Evolutionary conservation across 2,888 invertebrate species (phyloP).

Genomic region (Dione juno): DNA sequence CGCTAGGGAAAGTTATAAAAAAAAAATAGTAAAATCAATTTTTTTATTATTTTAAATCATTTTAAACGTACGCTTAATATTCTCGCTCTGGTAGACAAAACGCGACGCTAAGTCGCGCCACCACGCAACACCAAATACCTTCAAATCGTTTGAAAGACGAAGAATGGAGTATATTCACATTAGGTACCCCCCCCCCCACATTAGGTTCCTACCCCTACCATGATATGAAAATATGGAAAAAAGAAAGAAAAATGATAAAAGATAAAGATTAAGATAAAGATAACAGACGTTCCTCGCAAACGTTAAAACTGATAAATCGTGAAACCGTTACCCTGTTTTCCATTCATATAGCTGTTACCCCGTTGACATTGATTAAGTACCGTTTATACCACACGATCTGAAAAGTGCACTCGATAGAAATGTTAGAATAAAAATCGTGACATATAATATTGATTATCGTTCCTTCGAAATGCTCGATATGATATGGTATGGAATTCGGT

Average conservation of each 20-base stretch:
- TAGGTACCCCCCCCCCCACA: too few species aligned
- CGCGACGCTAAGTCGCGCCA: too few species aligned
- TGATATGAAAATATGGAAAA: background rate
- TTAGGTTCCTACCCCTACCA: too few species aligned
- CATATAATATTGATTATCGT: constrained; percentile 25
- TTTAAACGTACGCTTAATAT: too few species aligned
- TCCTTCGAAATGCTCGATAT: background rate
- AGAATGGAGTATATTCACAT: too few species aligned
- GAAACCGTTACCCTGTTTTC: constrained; percentile 4
- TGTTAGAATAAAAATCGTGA: constrained; percentile 27
- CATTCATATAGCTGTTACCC: constrained; percentile 22
- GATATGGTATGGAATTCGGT: background rate
- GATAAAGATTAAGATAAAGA: background rate
- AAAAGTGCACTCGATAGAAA: constrained; percentile 25
- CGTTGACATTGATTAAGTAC: constrained; percentile 21
- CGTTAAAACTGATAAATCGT: constrained; percentile 22
- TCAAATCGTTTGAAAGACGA: too few species aligned
- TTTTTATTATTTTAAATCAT: too few species aligned
- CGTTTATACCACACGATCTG: constrained; percentile 29
- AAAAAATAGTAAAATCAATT: too few species aligned
- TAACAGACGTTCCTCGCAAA: constrained; percentile 1
- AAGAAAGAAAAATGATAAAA: background rate
- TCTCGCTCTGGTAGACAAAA: too few species aligned
- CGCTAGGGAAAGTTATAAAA: too few species aligned
- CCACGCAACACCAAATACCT: too few species aligned